These are phyloP conservation scores for Calliscelio sp. DNA, from an alignment of 2,888 invertebrate genomes.

Conservation along the genomic window DNA sequence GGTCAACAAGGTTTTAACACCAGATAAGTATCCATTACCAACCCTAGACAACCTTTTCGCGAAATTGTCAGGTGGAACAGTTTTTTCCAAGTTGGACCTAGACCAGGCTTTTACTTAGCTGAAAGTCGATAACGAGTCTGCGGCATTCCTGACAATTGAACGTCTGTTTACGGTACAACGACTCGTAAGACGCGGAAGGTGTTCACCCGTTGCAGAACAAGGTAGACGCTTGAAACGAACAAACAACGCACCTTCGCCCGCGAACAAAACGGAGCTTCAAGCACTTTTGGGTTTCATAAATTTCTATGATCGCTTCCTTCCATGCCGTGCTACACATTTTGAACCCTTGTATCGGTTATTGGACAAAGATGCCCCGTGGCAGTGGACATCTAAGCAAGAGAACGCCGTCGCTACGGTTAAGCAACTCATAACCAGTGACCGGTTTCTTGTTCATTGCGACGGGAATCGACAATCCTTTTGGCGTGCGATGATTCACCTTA, in stretches of 20 bases:
- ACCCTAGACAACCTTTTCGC: too few relatives aligned
- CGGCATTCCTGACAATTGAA: constrained; percentile 16
- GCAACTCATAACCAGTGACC: neutral
- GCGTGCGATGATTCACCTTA: constrained; percentile 16
- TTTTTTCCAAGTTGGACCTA: constrained; percentile 39
- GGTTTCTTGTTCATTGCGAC: too few relatives aligned
- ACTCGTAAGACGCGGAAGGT: neutral
- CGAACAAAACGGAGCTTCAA: neutral
- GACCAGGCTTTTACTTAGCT: constrained; percentile 9
- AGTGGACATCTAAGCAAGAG: too few relatives aligned
- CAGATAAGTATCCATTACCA: too few relatives aligned
- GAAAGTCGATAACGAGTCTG: neutral
- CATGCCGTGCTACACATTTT: neutral
- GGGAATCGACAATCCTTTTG: neutral
- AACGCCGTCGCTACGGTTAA: neutral
- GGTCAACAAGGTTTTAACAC: too few relatives aligned
- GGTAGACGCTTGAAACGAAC: too few relatives aligned
- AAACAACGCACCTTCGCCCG: neutral
- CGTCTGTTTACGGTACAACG: constrained; percentile 56
- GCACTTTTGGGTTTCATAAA: neutral
- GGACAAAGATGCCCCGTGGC: too few relatives aligned
- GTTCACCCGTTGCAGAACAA: neutral
- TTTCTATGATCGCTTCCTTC: neutral
- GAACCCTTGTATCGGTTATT: neutral
- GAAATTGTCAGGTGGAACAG: constrained; percentile 9